Evolutionary conservation across 2,888 invertebrate genomes (phyloP).

Genomic region (Empis stercorea): DNA sequence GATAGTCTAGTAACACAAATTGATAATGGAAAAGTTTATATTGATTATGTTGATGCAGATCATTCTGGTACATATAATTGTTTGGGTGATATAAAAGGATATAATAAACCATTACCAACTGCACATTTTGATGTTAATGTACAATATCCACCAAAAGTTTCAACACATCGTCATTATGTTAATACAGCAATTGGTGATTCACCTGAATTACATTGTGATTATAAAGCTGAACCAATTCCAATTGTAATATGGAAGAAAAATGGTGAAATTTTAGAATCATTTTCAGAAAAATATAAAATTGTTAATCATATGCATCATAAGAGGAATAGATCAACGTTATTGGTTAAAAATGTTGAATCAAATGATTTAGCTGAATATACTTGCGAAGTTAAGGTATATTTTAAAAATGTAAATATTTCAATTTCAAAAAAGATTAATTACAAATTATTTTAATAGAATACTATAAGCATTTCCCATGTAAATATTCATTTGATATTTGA

Average conservation of each 20-base stretch:
- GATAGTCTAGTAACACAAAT: slow-evolving; percentile 16
- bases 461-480: slow-evolving; percentile 24
- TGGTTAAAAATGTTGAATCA: slow-evolving; percentile 49
- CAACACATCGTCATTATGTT: slow-evolving; percentile 29
- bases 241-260: slow-evolving; percentile 24
- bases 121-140: too few species aligned
- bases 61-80: slow-evolving; percentile 30
- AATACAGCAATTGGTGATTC: slow-evolving; percentile 22
- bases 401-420: background rate
- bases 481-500: slow-evolving; percentile 23
- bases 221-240: slow-evolving; percentile 27
- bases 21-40: slow-evolving; percentile 18
- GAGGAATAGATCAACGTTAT: slow-evolving; percentile 42
- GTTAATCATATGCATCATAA: slow-evolving; percentile 33
- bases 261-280: slow-evolving; percentile 18
- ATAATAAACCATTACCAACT: slow-evolving; percentile 20
- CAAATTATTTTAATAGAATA: slow-evolving; percentile 16
- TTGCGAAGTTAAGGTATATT: slow-evolving; percentile 42
- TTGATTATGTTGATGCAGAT: slow-evolving; percentile 24
- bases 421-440: background rate
- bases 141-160: slow-evolving; percentile 27
- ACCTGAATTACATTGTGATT: slow-evolving; percentile 30
- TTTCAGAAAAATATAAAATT: slow-evolving; percentile 31
- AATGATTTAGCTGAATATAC: slow-evolving; percentile 64
- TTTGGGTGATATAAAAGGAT: slow-evolving; percentile 25